These are phyloP conservation scores for Stylophora pistillata DNA, from an alignment of 64 coral and sea anemone species.

Conservation along the genomic window DNA sequence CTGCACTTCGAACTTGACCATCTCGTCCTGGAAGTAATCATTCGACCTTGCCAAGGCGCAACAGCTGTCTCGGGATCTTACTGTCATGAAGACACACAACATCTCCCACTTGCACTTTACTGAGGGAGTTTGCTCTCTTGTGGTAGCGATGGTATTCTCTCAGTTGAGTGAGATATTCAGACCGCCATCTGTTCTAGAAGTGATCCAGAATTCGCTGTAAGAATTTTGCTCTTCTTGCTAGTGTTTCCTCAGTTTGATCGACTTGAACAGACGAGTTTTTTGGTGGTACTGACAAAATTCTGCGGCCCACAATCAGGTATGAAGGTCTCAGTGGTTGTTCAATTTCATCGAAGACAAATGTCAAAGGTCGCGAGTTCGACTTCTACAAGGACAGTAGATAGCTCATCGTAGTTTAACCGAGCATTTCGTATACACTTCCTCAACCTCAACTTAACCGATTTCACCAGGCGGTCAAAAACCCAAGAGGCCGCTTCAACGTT, in stretches of 20 bases:
- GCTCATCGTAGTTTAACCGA: constrained; percentile 45
- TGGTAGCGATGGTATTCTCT: constrained; percentile 23
- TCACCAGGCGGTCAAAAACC: constrained; percentile 58
- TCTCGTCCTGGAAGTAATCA: constrained; percentile 2
- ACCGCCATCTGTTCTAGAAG: constrained; percentile 42
- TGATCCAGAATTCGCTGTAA: constrained; percentile 33
- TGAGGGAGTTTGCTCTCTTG: constrained; percentile 6
- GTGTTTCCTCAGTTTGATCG: neutral
- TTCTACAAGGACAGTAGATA: constrained; percentile 23
- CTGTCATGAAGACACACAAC: constrained; percentile 18
- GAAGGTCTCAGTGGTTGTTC: constrained; percentile 41
- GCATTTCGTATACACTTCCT: constrained; percentile 35
- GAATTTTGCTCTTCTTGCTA: constrained; percentile 21
- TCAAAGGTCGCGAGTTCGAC: constrained; percentile 50
- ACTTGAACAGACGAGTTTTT: neutral
- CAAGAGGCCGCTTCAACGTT: constrained; percentile 49
- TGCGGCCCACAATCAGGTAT: constrained; percentile 39
- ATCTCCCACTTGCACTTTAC: constrained; percentile 35
- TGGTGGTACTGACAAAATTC: constrained; percentile 4
- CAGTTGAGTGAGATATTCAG: constrained; percentile 46
- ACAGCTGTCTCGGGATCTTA: constrained; percentile 6
- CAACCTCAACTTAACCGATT: constrained; percentile 32
- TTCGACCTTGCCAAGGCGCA: constrained; percentile 4
- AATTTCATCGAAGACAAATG: constrained; percentile 21
- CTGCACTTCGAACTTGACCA: constrained; percentile 32